Percentiles rank a stretch among this genome's conserved stretches.
Conservation (phyloP, 2,888 invertebrate genomes). For the Calameuta filiformis region DNA sequence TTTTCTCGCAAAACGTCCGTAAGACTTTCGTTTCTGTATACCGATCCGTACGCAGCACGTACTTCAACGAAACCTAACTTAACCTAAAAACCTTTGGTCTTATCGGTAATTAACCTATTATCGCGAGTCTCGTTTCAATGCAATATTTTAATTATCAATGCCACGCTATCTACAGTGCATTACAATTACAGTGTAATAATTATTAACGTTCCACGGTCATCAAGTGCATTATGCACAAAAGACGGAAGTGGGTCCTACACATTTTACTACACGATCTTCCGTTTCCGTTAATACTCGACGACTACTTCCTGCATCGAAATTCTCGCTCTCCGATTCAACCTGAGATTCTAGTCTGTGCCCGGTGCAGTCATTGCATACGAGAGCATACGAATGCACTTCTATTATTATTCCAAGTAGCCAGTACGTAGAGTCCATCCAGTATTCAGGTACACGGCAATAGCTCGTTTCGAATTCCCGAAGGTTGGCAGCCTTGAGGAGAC, state of each 20-base stretch:
- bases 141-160: neutral
- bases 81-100: neutral
- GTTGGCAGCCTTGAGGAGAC: neutral
- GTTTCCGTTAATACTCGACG: neutral
- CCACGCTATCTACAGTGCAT: neutral
- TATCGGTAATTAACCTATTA: neutral
- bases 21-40: neutral
- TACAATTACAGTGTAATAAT: neutral
- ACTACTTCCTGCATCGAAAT: neutral
- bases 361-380: neutral
- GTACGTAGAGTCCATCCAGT: neutral
- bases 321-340: neutral
- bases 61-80: neutral
- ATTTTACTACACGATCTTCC: neutral
- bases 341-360: neutral
- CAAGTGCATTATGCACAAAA: neutral
- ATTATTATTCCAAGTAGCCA: neutral
- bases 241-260: neutral
- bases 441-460: neutral
- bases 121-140: neutral
- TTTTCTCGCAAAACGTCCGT: neutral
- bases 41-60: neutral
- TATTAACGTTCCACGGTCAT: neutral
- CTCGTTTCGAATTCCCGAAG: conserved; percentile 2
- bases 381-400: neutral